Percentiles rank a stretch among this genome's conserved stretches.
These are phyloP conservation scores for Dreissena rostriformis DNA, from an alignment of 1,140 invertebrate species.

Conservation along the genomic window DNA sequence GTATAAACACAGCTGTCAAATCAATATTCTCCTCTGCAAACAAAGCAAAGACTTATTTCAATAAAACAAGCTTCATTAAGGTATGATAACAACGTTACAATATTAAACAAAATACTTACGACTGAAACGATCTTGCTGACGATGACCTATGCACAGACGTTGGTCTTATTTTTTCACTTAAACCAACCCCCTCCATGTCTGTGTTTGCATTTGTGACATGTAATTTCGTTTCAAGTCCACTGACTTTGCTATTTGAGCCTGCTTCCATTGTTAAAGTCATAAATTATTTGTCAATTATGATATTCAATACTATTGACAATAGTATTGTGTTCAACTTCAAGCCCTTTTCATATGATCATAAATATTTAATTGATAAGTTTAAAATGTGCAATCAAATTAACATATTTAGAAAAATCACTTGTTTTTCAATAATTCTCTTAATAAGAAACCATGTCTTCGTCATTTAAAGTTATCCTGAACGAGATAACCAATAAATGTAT, in stretches of 20 bases:
- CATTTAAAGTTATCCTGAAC: no score
- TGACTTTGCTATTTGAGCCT: conserved; percentile 20
- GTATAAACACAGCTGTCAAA: not conserved
- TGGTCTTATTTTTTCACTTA: conserved; percentile 52
- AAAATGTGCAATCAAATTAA: no score
- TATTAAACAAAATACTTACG: conserved; percentile 29
- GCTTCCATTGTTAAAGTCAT: conserved; percentile 46
- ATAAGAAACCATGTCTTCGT: no score
- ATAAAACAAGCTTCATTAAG: no score
- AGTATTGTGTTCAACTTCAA: not conserved
- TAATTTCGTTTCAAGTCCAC: conserved; percentile 23
- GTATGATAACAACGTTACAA: no score
- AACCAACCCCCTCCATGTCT: conserved; percentile 19
- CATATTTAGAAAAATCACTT: no score
- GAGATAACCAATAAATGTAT: no score
- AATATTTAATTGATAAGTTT: no score
- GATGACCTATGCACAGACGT: conserved; percentile 46
- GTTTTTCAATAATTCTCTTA: no score
- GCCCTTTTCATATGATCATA: no score
- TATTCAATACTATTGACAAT: conserved; percentile 41
- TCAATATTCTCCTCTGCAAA: no score
- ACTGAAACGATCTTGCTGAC: conserved; percentile 31
- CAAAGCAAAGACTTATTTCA: no score
- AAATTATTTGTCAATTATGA: conserved; percentile 26
- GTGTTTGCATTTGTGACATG: conserved; percentile 22